A percentile compares a stretch with the other conserved stretches of the same genome.
phyloP scores from a whole-genome alignment of 2,888 invertebrate genomes.

The Andrena hattorfiana region DNA sequence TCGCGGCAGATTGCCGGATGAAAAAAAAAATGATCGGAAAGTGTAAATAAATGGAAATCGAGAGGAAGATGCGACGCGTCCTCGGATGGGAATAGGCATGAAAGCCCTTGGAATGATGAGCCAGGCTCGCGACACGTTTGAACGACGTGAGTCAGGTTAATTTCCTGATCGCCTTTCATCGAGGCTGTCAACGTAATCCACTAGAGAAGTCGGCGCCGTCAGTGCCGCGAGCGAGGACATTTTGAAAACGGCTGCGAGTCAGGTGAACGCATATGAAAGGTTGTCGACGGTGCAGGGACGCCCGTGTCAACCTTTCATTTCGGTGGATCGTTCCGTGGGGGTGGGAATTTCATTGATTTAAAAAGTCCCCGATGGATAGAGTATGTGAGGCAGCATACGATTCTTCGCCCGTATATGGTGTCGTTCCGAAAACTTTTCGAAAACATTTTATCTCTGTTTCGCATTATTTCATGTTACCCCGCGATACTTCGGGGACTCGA shows the following conservation, averaged over 20 bases:
- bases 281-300: slow-evolving; percentile 53
- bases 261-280: slow-evolving; percentile 58
- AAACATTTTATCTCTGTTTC: neutral
- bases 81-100: neutral
- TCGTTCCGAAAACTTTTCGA: neutral
- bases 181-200: slow-evolving; percentile 65
- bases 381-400: neutral
- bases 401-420: neutral
- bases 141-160: slow-evolving; percentile 68
- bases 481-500: neutral
- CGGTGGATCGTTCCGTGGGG: slow-evolving; percentile 19
- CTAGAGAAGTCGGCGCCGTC: slow-evolving; percentile 57
- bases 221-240: slow-evolving; percentile 43
- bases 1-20: neutral
- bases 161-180: slow-evolving; percentile 72
- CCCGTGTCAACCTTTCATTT: slow-evolving; percentile 62
- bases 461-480: no score
- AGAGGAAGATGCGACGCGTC: neutral
- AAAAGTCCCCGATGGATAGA: slow-evolving; percentile 10
- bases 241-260: slow-evolving; percentile 65
- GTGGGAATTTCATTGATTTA: slow-evolving; percentile 16
- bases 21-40: neutral
- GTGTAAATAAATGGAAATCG: slow-evolving; percentile 49
- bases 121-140: slow-evolving; percentile 48
- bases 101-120: slow-evolving; percentile 23